These are phyloP conservation scores for Sebastes itinus DNA, from an alignment of 2,797 vertebrate genomes.

Conservation along the genomic window DNA sequence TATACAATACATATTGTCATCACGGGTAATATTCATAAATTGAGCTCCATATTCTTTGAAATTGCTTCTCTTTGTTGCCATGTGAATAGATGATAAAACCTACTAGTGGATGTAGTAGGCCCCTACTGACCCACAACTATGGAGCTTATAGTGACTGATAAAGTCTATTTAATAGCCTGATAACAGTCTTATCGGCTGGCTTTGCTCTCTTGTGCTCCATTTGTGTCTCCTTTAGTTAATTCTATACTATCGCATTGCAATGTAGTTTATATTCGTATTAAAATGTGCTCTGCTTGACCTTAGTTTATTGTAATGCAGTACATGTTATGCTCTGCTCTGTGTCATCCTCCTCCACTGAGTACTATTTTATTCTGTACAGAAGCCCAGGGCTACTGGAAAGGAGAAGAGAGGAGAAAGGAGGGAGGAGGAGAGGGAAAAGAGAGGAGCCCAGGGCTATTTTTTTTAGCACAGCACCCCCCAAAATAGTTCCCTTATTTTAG, in stretches of 20 bases:
- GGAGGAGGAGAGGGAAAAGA: slow-evolving; percentile 31
- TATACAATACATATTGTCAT: too few relatives aligned
- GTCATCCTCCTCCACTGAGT: slow-evolving; percentile 2
- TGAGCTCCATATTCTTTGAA: too few relatives aligned
- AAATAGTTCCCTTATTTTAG: slow-evolving; percentile 72
- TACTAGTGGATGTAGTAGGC: too few relatives aligned
- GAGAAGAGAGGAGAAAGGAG: slow-evolving; percentile 33
- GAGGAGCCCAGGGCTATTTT: slow-evolving; percentile 48
- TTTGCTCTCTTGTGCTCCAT: not conserved
- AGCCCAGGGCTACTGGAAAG: slow-evolving; percentile 36
- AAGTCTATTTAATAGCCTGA: too few relatives aligned
- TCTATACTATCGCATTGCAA: not conserved
- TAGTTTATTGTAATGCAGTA: not conserved
- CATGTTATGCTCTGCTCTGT: slow-evolving; percentile 1
- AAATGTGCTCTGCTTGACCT: not conserved
- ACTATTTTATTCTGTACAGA: slow-evolving; percentile 19
- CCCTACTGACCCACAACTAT: too few relatives aligned
- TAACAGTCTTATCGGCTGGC: too few relatives aligned
- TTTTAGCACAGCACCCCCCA: slow-evolving; percentile 43
- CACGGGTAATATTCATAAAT: too few relatives aligned
- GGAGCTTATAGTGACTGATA: too few relatives aligned
- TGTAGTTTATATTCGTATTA: not conserved
- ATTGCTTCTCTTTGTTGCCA: too few relatives aligned
- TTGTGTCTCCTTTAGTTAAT: not conserved
- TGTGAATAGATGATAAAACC: too few relatives aligned